A percentile compares a stretch with the other conserved stretches of the same genome.
Conservation (phyloP, 2,113 vertebrate species). For the Eptesicus fuscus region DNA sequence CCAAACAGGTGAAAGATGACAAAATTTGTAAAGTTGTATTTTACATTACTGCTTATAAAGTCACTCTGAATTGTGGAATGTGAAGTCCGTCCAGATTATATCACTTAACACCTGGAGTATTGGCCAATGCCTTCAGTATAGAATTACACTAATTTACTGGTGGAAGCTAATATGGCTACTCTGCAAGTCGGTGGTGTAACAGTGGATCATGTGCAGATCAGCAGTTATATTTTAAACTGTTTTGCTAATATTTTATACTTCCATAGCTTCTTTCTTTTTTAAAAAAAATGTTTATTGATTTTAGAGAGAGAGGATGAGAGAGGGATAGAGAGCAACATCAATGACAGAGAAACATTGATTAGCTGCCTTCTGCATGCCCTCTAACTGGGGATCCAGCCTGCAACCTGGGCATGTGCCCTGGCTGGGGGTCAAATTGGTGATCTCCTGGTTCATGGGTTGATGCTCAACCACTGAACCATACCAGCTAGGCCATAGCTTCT, state of each 20-base stretch:
- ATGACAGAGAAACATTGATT: too few species aligned
- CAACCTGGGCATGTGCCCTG: too few species aligned
- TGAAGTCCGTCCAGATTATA: neutral
- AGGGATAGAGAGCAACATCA: too few species aligned
- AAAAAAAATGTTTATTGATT: too few species aligned
- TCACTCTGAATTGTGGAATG: neutral
- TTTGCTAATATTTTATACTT: neutral
- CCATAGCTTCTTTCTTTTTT: neutral
- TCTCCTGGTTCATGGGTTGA: too few species aligned
- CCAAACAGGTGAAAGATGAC: neutral
- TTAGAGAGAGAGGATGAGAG: too few species aligned
- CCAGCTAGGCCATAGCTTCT: neutral
- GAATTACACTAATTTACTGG: neutral
- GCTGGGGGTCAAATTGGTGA: too few species aligned
- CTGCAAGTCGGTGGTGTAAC: neutral
- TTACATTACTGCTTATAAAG: neutral
- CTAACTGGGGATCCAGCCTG: too few species aligned
- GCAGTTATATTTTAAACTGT: neutral
- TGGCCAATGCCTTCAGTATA: neutral
- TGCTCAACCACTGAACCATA: too few species aligned
- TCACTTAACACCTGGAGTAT: neutral
- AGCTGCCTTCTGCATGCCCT: too few species aligned
- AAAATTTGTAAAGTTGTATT: neutral
- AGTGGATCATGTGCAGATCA: neutral
- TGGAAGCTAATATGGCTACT: neutral